These are phyloP conservation scores for Neoitamus cyanurus DNA, from an alignment of 2,888 invertebrate genomes.

Conservation along the genomic window DNA sequence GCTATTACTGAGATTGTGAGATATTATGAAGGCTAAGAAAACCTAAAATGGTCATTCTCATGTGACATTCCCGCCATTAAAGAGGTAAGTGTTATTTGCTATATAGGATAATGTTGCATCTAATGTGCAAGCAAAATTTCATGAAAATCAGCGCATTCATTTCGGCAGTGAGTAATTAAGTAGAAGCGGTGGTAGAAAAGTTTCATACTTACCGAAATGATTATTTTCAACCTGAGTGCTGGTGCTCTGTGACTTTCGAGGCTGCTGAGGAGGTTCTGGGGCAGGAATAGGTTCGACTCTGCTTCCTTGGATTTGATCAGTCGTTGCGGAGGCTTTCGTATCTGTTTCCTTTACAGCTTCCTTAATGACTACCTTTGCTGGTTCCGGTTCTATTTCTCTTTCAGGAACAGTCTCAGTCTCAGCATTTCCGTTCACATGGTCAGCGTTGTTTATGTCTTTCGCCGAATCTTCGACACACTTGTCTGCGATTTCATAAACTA, in stretches of 20 bases:
- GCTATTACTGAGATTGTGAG: too few relatives aligned
- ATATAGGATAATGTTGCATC: too few relatives aligned
- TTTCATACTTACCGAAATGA: constrained; percentile 79
- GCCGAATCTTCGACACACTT: constrained; percentile 48
- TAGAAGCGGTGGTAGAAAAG: too few relatives aligned
- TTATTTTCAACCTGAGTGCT: constrained; percentile 87
- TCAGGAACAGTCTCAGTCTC: constrained; percentile 48
- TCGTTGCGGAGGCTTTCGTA: neutral
- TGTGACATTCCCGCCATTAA: too few relatives aligned
- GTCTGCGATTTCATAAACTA: constrained; percentile 54
- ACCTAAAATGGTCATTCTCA: too few relatives aligned
- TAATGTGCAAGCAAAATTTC: neutral
- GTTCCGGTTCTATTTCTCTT: constrained; percentile 51
- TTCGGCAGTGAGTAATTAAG: too few relatives aligned
- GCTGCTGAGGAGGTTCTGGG: constrained; percentile 57
- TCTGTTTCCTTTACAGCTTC: neutral
- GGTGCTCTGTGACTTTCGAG: constrained; percentile 79
- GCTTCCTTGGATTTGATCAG: neutral
- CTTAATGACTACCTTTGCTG: neutral
- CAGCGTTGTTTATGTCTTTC: neutral
- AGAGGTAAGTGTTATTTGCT: too few relatives aligned
- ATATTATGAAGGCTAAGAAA: too few relatives aligned
- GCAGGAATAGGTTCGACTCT: constrained; percentile 48
- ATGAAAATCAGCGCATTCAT: too few relatives aligned
- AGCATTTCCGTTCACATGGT: constrained; percentile 5